These are phyloP conservation scores for Poecilia picta DNA, from an alignment of 2,797 vertebrate genomes.

Conservation along the genomic window DNA sequence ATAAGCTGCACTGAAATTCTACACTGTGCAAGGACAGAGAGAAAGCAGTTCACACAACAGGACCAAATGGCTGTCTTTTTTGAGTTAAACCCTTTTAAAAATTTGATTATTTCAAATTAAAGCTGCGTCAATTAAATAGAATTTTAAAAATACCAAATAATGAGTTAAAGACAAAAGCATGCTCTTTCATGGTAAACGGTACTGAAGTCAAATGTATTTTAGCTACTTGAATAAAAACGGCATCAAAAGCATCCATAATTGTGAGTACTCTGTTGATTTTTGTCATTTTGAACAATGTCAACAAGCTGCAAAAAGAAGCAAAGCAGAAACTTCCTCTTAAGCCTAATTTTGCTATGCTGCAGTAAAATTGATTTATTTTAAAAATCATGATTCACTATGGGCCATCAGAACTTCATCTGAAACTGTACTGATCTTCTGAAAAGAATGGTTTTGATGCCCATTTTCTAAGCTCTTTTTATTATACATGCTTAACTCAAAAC, in stretches of 20 bases:
- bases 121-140: constrained; percentile 10
- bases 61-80: constrained; percentile 41
- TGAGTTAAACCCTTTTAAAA: constrained; percentile 10
- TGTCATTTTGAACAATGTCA: constrained; percentile 11
- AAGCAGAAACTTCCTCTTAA: constrained; percentile 34
- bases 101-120: constrained; percentile 9
- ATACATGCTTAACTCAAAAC: not conserved
- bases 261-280: constrained; percentile 15
- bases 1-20: constrained; percentile 34
- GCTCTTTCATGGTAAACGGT: constrained; percentile 48
- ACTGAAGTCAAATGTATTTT: constrained; percentile 25
- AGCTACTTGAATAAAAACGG: constrained; percentile 15
- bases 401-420: not conserved
- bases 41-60: constrained; percentile 65
- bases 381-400: constrained; percentile 9
- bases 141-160: not conserved
- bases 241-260: constrained; percentile 32
- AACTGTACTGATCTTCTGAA: not conserved
- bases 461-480: not conserved
- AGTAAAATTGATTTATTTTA: not conserved
- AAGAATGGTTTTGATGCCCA: not conserved
- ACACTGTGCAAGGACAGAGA: constrained; percentile 58
- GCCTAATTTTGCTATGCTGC: not conserved
- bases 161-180: constrained; percentile 15
- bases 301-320: constrained; percentile 26